These are phyloP conservation scores for Centropyge bicolor DNA, from an alignment of 2,797 vertebrate species.

Conservation along the genomic window DNA sequence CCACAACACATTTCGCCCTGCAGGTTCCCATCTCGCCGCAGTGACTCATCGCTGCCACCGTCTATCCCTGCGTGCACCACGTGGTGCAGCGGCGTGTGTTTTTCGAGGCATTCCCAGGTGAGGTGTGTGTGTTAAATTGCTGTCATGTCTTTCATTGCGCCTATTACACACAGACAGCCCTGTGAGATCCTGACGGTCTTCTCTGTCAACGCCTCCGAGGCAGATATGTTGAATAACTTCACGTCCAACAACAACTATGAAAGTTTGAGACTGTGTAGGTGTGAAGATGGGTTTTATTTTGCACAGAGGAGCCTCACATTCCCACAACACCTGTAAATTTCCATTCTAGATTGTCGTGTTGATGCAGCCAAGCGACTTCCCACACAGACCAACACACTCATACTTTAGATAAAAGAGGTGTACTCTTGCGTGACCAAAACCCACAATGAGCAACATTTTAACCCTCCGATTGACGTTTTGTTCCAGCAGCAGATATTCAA, in stretches of 20 bases:
- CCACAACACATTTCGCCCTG: conserved; percentile 37
- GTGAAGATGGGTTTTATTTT: conserved; percentile 21
- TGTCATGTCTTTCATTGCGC: conserved; percentile 64
- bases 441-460: conserved; percentile 28
- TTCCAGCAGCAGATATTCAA: conserved; percentile 10
- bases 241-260: conserved; percentile 56
- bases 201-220: conserved; percentile 55
- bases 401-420: conserved; percentile 53
- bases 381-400: conserved; percentile 32
- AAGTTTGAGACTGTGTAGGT: conserved; percentile 24
- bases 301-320: conserved; percentile 44
- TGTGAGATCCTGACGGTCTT: conserved; percentile 28
- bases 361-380: conserved; percentile 37
- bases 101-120: conserved; percentile 69
- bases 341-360: conserved; percentile 36
- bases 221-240: conserved; percentile 34
- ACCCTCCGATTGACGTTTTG: conserved; percentile 31
- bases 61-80: conserved; percentile 41
- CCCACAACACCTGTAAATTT: conserved; percentile 71
- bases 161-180: conserved; percentile 34
- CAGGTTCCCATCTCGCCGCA: conserved; percentile 58
- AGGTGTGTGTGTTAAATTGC: conserved; percentile 64
- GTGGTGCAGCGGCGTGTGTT: conserved; percentile 11
- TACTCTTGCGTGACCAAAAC: conserved; percentile 51
- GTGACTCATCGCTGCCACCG: conserved; percentile 53